Evolutionary conservation across 2,797 vertebrate genomes (phyloP).

Genomic region (Channallabes apus): DNA sequence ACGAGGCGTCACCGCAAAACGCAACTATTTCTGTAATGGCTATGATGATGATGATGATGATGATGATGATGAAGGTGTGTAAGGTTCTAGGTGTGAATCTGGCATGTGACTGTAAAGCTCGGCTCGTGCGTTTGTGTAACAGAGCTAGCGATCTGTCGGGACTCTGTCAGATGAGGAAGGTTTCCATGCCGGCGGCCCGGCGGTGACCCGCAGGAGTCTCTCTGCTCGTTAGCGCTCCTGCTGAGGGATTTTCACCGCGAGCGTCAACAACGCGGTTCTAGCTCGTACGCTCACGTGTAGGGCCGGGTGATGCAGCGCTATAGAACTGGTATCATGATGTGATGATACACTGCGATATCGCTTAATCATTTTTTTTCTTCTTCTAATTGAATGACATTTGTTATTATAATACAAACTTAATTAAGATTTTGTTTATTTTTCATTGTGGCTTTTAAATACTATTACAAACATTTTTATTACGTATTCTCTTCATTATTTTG

Average conservation of each 20-base stretch:
- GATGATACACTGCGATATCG: neutral
- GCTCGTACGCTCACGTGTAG: neutral
- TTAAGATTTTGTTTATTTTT: neutral
- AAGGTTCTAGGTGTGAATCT: neutral
- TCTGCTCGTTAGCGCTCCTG: neutral
- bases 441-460: no score
- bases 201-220: neutral
- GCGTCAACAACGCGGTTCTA: neutral
- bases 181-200: constrained; percentile 24
- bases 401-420: neutral
- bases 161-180: neutral
- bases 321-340: neutral
- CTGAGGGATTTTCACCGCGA: neutral
- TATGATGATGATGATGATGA: no score
- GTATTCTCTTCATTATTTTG: no score
- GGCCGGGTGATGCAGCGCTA: neutral
- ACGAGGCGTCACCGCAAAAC: no score
- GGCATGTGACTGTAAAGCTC: neutral
- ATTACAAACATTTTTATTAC: no score
- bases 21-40: no score
- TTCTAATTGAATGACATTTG: no score
- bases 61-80: no score
- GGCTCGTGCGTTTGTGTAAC: neutral
- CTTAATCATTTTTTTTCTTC: neutral
- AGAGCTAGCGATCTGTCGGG: neutral